Conservation (phyloP, 2,888 invertebrate species). For the Parnassius orleans region DNA sequence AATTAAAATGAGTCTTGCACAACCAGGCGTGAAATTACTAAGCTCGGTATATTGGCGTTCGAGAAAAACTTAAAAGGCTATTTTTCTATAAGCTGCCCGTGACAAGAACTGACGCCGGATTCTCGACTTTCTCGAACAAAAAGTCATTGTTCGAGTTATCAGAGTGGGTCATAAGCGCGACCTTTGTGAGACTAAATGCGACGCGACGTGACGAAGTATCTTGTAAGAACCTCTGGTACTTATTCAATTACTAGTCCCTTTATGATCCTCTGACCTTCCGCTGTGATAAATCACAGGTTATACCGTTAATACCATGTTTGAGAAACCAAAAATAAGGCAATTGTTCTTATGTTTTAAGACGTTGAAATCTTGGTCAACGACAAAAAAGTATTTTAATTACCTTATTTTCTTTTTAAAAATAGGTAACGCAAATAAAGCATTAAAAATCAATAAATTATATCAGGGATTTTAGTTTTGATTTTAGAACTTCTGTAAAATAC, state of each 20-base stretch:
- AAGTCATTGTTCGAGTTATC: conserved; percentile 22
- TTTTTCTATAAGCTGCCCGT: conserved; percentile 3
- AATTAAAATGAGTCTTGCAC: background rate
- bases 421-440: no score
- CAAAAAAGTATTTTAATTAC: no score
- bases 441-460: no score
- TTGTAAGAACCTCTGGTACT: conserved; percentile 8
- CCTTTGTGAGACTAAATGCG: conserved; percentile 12
- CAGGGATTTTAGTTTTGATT: no score
- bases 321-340: no score
- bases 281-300: conserved; percentile 8
- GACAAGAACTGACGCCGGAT: conserved; percentile 13
- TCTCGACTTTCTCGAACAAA: conserved; percentile 16
- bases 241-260: conserved; percentile 20
- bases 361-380: no score
- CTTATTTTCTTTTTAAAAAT: no score
- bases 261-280: conserved; percentile 7
- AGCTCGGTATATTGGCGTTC: background rate
- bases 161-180: conserved; percentile 17
- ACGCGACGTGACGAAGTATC: conserved; percentile 20
- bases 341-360: no score
- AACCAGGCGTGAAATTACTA: conserved; percentile 6
- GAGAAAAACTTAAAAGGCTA: conserved; percentile 11
- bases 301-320: background rate
- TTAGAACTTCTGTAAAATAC: no score